Evolutionary conservation across 2,797 vertebrate genomes (phyloP).

Genomic region (Apodemus agrarius): DNA sequence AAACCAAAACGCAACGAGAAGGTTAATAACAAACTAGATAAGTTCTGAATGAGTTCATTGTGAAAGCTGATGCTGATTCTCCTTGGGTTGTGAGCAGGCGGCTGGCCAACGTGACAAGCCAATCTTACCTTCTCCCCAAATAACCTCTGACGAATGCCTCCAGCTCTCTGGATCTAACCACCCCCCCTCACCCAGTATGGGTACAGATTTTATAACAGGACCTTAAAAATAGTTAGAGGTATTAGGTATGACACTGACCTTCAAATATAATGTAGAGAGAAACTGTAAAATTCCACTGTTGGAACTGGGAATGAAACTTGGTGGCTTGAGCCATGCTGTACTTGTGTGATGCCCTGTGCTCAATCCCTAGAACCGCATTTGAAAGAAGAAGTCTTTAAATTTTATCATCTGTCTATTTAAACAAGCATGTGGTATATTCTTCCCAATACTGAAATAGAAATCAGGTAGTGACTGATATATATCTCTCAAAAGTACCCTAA

Average conservation of each 20-base stretch:
- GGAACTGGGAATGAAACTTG: not conserved
- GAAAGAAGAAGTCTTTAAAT: not conserved
- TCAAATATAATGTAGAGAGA: not conserved
- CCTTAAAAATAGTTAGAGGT: not conserved
- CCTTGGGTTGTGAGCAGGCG: not conserved
- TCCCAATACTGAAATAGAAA: not conserved
- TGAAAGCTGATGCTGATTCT: not conserved
- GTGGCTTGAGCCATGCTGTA: not conserved
- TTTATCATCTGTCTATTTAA: not conserved
- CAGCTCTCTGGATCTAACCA: not conserved
- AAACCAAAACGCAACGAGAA: conserved; percentile 57
- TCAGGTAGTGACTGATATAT: not conserved
- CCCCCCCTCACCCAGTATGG: not conserved
- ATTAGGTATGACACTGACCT: not conserved
- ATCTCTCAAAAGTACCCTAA: not conserved
- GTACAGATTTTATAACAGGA: not conserved
- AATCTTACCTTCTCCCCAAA: conserved; percentile 36
- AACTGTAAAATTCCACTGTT: not conserved
- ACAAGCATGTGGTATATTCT: not conserved
- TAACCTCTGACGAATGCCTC: conserved; percentile 29
- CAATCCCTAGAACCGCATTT: not conserved
- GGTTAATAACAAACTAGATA: conserved; percentile 57
- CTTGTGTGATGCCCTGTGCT: too few relatives aligned
- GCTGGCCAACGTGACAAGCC: not conserved
- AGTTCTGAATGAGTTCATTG: conserved; percentile 46